Percentiles rank a stretch among this genome's conserved stretches.
These are phyloP conservation scores for Bufotes viridis DNA, from an alignment of 2,797 vertebrate genomes.

Conservation along the genomic window DNA sequence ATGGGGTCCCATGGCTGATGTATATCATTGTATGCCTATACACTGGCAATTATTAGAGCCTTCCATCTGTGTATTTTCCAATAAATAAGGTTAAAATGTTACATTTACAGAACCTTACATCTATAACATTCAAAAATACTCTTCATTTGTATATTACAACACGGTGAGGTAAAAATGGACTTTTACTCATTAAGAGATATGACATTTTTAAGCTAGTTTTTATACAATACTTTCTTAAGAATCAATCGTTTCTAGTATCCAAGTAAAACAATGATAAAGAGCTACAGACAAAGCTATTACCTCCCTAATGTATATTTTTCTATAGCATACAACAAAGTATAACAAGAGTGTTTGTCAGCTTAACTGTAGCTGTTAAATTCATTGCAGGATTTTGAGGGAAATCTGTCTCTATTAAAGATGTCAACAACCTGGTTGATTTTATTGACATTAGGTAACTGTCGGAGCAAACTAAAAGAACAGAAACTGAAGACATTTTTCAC, in stretches of 20 bases:
- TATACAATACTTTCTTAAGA: background rate
- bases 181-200: background rate
- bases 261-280: background rate
- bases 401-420: slow-evolving; percentile 2
- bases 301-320: background rate
- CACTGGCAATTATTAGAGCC: too few relatives aligned
- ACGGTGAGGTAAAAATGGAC: too few relatives aligned
- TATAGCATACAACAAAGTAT: background rate
- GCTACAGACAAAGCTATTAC: background rate
- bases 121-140: too few relatives aligned
- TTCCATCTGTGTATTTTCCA: too few relatives aligned
- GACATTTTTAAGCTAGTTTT: background rate
- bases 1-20: too few relatives aligned
- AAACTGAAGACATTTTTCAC: background rate
- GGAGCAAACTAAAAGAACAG: background rate
- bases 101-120: too few relatives aligned
- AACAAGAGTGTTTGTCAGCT: background rate
- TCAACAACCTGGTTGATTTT: background rate
- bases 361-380: background rate
- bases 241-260: background rate
- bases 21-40: too few relatives aligned
- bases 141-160: too few relatives aligned
- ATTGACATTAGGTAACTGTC: background rate
- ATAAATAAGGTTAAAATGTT: too few relatives aligned
- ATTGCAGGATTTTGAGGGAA: background rate